Conservation (phyloP, 2,888 invertebrate species). For the Parochlus steinenii region DNA sequence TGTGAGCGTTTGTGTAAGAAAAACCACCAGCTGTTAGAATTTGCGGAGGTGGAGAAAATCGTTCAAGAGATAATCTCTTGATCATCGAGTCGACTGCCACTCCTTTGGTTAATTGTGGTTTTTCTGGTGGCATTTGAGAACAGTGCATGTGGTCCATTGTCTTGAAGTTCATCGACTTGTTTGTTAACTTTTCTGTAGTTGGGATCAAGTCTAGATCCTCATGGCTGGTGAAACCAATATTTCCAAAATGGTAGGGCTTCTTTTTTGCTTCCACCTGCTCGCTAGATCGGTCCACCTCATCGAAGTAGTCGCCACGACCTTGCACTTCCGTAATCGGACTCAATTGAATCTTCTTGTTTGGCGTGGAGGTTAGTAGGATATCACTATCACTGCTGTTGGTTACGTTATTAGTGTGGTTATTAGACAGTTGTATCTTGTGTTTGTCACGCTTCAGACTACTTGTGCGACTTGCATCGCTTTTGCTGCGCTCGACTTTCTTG, state of each 20-base stretch:
- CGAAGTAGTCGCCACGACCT: conserved; percentile 52
- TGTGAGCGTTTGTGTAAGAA: conserved; percentile 54
- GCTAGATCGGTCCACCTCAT: conserved; percentile 15
- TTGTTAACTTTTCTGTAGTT: conserved; percentile 25
- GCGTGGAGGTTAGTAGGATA: conserved; percentile 26
- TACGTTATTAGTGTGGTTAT: conserved; percentile 2
- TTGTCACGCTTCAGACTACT: conserved; percentile 9
- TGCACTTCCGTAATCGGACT: conserved; percentile 67
- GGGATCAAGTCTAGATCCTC: conserved; percentile 30
- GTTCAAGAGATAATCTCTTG: conserved; percentile 54
- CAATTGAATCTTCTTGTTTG: conserved; percentile 47
- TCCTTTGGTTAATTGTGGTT: conserved; percentile 50
- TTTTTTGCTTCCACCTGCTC: conserved; percentile 13
- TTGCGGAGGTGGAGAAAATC: conserved; percentile 49
- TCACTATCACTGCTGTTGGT: conserved; percentile 7
- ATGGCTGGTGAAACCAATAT: conserved; percentile 35
- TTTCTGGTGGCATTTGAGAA: conserved; percentile 51
- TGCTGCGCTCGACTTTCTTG: conserved; percentile 37
- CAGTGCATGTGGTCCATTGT: conserved; percentile 49
- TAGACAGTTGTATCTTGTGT: conserved; percentile 2
- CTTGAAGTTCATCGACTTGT: conserved; percentile 25
- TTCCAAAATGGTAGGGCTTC: conserved; percentile 25
- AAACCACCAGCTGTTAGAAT: conserved; percentile 51
- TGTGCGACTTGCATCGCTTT: conserved; percentile 45
- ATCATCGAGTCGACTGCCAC: conserved; percentile 63